phyloP scores from a whole-genome alignment of 2,888 invertebrate genomes.

The Seladonia tumulorum region DNA sequence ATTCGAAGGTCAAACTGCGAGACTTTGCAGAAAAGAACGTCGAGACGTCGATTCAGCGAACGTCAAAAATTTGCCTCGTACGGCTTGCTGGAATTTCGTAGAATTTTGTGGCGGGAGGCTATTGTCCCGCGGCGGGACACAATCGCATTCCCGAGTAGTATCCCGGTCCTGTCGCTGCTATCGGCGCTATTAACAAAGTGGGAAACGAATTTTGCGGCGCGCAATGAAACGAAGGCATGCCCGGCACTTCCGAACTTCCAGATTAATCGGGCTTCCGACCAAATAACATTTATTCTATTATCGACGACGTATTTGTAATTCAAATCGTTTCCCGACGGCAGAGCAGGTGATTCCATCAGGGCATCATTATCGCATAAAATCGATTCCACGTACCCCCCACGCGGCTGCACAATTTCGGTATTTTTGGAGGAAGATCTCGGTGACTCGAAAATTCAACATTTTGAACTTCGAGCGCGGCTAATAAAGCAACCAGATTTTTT shows the following conservation, averaged over 20 bases:
- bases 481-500: neutral
- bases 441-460: neutral
- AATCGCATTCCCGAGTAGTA: neutral
- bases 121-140: neutral
- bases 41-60: too few species aligned
- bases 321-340: slow-evolving; percentile 61
- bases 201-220: slow-evolving; percentile 48
- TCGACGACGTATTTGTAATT: slow-evolving; percentile 68
- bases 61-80: neutral
- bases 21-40: neutral
- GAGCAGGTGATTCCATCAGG: slow-evolving; percentile 61
- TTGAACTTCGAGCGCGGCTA: neutral
- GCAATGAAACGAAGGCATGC: slow-evolving; percentile 37
- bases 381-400: slow-evolving; percentile 40
- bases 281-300: slow-evolving; percentile 72
- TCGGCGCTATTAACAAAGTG: slow-evolving; percentile 52
- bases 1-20: neutral
- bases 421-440: slow-evolving; percentile 11
- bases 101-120: neutral
- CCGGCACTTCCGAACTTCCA: slow-evolving; percentile 46
- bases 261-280: slow-evolving; percentile 61
- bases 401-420: slow-evolving; percentile 28
- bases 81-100: neutral
- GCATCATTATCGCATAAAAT: slow-evolving; percentile 56
- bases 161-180: slow-evolving; percentile 5